Evolutionary conservation across 2,797 vertebrate genomes (phyloP).

Genomic region (Ctenochaetus hawaiiensis): DNA sequence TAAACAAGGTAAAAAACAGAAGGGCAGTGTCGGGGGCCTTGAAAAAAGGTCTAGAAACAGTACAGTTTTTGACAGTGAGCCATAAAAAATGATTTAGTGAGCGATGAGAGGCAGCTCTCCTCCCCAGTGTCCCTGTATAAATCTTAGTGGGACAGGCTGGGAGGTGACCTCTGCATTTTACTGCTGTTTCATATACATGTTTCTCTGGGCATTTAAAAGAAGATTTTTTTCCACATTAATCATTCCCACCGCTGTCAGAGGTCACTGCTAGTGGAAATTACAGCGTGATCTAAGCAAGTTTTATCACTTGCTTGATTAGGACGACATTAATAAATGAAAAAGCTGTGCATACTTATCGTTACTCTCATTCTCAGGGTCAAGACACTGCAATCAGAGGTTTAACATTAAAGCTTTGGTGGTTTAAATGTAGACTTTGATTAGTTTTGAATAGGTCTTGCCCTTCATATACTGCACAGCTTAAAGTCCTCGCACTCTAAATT

Average conservation of each 20-base stretch:
- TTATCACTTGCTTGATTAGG: slow-evolving; percentile 63
- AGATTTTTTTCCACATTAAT: slow-evolving; percentile 51
- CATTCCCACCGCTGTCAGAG: slow-evolving; percentile 42
- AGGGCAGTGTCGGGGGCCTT: slow-evolving; percentile 35
- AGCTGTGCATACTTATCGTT: slow-evolving; percentile 29
- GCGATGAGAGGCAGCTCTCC: slow-evolving; percentile 29
- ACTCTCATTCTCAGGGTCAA: slow-evolving; percentile 43
- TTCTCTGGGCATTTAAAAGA: slow-evolving; percentile 39
- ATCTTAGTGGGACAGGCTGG: slow-evolving; percentile 42
- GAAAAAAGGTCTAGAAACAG: slow-evolving; percentile 41
- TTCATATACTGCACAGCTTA: slow-evolving; percentile 17
- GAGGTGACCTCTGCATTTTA: slow-evolving; percentile 64
- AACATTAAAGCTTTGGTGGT: slow-evolving; percentile 23
- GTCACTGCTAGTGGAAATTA: slow-evolving; percentile 53
- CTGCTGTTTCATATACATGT: slow-evolving; percentile 53
- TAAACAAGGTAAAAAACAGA: slow-evolving; percentile 40
- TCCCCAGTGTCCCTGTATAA: slow-evolving; percentile 37
- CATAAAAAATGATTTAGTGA: slow-evolving; percentile 63
- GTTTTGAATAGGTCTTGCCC: slow-evolving; percentile 38
- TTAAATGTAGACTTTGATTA: slow-evolving; percentile 43
- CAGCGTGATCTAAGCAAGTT: slow-evolving; percentile 43
- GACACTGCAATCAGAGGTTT: slow-evolving; percentile 54
- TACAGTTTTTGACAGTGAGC: slow-evolving; percentile 42
- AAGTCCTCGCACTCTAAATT: slow-evolving; percentile 21
- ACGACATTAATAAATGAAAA: slow-evolving; percentile 60